Evolutionary conservation across 2,888 invertebrate species (phyloP).

Genomic region (Orthosia incerta): DNA sequence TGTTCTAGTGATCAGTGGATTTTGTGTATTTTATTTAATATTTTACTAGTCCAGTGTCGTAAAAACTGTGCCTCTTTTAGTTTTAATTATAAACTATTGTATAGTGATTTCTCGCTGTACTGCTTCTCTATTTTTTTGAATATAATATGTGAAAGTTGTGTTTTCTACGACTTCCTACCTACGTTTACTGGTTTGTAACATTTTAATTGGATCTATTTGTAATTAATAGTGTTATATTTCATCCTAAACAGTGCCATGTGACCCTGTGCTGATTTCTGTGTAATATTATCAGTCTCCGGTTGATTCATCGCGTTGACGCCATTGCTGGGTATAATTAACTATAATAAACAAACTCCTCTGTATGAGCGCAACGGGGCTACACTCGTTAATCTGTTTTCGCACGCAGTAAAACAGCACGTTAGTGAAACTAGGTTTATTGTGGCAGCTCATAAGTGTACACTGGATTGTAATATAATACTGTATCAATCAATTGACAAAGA

Average conservation of each 20-base stretch:
- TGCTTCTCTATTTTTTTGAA: conserved; percentile 17
- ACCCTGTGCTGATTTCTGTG: conserved; percentile 55
- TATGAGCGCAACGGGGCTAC: conserved; percentile 23
- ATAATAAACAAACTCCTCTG: conserved; percentile 66
- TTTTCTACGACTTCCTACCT: conserved; percentile 48
- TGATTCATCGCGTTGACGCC: conserved; percentile 76
- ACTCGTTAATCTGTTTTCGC: conserved; percentile 37
- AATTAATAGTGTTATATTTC: conserved; percentile 22
- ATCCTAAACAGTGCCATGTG: conserved; percentile 14
- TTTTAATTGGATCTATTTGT: conserved; percentile 26
- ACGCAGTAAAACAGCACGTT: conserved; percentile 26
- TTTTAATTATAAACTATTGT: conserved; percentile 8
- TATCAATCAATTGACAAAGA: not conserved
- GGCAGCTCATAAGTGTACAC: conserved; percentile 6
- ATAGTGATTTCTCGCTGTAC: conserved; percentile 17
- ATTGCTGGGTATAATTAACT: conserved; percentile 69
- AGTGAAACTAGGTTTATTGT: conserved; percentile 35
- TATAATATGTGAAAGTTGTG: conserved; percentile 64
- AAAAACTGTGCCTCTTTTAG: not conserved
- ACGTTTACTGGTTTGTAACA: conserved; percentile 58
- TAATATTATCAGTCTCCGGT: conserved; percentile 58
- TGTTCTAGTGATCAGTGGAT: not conserved
- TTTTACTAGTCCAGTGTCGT: conserved; percentile 1
- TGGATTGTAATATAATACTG: not conserved
- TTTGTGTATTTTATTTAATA: conserved; percentile 36